Percentiles rank a stretch among this genome's conserved stretches.
phyloP scores from a whole-genome alignment of 2,113 vertebrate genomes.

The Apus apus region DNA sequence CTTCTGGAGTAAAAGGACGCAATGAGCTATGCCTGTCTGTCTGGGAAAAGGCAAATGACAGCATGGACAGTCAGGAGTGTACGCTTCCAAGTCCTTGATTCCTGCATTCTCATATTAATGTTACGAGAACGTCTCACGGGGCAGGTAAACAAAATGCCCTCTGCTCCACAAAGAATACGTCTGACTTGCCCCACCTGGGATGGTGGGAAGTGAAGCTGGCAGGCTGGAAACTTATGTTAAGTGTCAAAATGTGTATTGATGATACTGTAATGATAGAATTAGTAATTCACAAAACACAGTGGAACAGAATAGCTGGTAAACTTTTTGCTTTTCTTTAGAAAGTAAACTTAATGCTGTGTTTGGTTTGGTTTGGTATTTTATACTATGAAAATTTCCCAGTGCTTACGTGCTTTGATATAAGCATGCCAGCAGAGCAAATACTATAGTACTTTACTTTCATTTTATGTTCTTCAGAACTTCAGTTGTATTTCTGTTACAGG shows the following conservation, averaged over 20 bases:
- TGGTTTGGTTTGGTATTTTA: not conserved
- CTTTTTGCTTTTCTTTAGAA: not conserved
- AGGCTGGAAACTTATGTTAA: not conserved
- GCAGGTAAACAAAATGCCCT: not conserved
- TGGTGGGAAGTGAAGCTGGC: not conserved
- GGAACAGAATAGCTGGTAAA: not conserved
- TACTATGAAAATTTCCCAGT: not conserved
- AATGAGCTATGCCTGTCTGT: not conserved
- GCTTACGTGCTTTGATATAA: not conserved
- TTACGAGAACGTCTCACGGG: not conserved
- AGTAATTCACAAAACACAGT: not conserved
- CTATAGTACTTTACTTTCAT: not conserved
- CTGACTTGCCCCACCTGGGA: not conserved
- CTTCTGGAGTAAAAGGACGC: not conserved
- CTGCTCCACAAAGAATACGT: not conserved
- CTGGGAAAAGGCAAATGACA: not conserved
- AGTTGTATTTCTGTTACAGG: not conserved
- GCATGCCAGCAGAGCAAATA: not conserved
- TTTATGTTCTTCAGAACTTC: not conserved
- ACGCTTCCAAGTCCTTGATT: not conserved
- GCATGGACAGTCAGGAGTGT: not conserved
- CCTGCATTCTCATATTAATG: rapidly evolving
- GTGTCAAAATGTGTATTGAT: not conserved
- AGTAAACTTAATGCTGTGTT: not conserved
- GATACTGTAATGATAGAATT: rapidly evolving